A percentile compares a stretch with the other conserved stretches of the same genome.
Conservation (phyloP, 2,113 vertebrate species). For the Eulacestoma nigropectus region DNA sequence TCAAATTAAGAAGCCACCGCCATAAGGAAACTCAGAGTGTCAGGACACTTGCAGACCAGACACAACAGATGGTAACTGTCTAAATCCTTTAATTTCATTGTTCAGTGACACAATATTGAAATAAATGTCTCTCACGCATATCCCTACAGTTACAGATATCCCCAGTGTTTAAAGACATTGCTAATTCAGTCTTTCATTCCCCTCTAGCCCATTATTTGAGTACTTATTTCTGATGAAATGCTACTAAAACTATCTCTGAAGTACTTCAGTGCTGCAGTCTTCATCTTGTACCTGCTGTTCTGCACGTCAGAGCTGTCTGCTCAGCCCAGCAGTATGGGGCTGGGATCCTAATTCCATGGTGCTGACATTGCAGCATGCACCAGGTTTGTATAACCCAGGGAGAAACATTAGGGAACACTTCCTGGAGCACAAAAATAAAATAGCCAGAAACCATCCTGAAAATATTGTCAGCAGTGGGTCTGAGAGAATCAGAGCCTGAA, state of each 20-base stretch:
- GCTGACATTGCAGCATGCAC: background rate
- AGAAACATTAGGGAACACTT: background rate
- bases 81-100: conserved; percentile 54
- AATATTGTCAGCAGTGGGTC: background rate
- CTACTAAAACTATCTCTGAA: background rate
- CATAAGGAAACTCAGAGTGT: conserved; percentile 35
- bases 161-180: background rate
- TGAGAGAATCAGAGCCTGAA: background rate
- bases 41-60: conserved; percentile 33
- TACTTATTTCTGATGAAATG: background rate
- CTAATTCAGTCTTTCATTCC: background rate
- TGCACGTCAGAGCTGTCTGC: background rate
- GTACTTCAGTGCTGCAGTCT: background rate
- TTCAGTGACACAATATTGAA: conserved; percentile 57
- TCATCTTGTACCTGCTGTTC: background rate
- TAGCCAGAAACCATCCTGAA: background rate
- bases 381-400: background rate
- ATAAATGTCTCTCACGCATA: conserved; percentile 25
- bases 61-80: conserved; percentile 56
- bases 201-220: background rate
- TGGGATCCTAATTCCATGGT: background rate
- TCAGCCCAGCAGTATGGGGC: background rate
- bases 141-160: background rate
- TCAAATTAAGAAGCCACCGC: conserved; percentile 57
- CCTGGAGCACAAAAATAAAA: background rate